Percentiles rank a stretch among this genome's conserved stretches.
Conservation (phyloP, 2,113 vertebrate species). For the Plecotus auritus region DNA sequence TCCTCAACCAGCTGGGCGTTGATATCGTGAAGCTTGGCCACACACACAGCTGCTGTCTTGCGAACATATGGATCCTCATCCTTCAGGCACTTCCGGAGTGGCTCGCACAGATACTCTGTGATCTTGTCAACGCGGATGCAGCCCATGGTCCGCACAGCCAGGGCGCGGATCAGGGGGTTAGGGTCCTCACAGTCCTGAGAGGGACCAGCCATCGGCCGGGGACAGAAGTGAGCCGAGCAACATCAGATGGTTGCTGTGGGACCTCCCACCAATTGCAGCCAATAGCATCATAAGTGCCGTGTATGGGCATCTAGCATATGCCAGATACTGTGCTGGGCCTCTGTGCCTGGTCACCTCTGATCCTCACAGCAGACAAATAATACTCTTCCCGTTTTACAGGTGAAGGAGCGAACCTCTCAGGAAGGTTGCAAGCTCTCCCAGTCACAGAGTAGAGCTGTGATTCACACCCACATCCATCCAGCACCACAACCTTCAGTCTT, state of each 20-base stretch:
- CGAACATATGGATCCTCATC: constrained; percentile 98
- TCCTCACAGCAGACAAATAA: background rate
- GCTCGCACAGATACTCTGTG: constrained; percentile 97
- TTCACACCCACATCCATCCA: background rate
- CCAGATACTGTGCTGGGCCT: background rate
- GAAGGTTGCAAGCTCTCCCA: background rate
- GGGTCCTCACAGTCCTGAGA: constrained; percentile 96
- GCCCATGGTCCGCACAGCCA: constrained; percentile 98
- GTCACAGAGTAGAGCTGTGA: background rate
- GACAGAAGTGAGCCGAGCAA: background rate
- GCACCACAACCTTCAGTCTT: background rate
- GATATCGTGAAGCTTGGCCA: constrained; percentile 98
- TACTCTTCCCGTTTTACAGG: background rate
- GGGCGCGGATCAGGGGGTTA: constrained; percentile 95
- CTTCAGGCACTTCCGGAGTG: constrained; percentile 96
- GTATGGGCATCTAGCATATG: background rate
- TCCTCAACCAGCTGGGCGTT: constrained; percentile 98
- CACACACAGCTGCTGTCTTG: constrained; percentile 96
- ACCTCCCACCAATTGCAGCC: background rate
- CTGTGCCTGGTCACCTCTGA: background rate
- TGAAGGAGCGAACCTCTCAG: background rate
- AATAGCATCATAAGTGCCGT: background rate
- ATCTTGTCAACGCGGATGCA: constrained; percentile 99
- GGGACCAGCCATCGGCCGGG: background rate
- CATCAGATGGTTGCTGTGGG: background rate